Conservation (phyloP, 2,797 vertebrate genomes). For the Acipenser transmontanus region DNA sequence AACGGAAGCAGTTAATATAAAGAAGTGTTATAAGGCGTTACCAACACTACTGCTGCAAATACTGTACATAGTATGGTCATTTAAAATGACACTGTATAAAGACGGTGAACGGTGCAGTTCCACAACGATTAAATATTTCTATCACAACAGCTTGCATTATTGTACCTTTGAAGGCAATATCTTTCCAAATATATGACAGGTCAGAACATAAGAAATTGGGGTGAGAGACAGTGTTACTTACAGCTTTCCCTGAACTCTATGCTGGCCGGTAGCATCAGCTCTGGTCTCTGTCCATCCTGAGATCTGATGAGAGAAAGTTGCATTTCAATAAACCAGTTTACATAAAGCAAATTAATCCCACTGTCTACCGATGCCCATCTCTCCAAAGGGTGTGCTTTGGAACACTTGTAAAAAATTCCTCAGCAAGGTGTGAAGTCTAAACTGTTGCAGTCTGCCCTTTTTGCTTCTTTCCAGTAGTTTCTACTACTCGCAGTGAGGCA, state of each 20-base stretch:
- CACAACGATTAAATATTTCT: too few species aligned
- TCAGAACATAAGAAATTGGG: conserved; percentile 22
- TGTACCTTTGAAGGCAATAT: too few species aligned
- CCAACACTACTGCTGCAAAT: too few species aligned
- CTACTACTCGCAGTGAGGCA: background rate
- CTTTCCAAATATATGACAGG: conserved; percentile 25
- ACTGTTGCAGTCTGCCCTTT: too few species aligned
- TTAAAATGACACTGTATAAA: conserved; percentile 6
- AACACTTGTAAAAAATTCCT: conserved; percentile 17
- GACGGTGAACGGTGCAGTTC: too few species aligned
- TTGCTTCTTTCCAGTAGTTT: too few species aligned
- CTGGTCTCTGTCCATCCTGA: conserved; percentile 49
- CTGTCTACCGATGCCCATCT: conserved; percentile 25
- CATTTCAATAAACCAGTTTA: conserved; percentile 27
- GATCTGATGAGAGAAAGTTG: conserved; percentile 40
- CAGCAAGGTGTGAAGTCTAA: background rate
- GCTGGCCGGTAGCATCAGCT: conserved; percentile 61
- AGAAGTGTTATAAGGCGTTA: too few species aligned
- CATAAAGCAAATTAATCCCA: conserved; percentile 5
- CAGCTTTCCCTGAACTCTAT: conserved; percentile 69
- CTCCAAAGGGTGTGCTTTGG: conserved; percentile 21
- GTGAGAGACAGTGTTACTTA: conserved; percentile 54
- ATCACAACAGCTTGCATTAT: too few species aligned
- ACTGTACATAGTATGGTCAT: too few species aligned
- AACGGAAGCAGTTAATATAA: too few species aligned